Conservation (phyloP, 2,113 vertebrate genomes). For the Piaya cayana region DNA sequence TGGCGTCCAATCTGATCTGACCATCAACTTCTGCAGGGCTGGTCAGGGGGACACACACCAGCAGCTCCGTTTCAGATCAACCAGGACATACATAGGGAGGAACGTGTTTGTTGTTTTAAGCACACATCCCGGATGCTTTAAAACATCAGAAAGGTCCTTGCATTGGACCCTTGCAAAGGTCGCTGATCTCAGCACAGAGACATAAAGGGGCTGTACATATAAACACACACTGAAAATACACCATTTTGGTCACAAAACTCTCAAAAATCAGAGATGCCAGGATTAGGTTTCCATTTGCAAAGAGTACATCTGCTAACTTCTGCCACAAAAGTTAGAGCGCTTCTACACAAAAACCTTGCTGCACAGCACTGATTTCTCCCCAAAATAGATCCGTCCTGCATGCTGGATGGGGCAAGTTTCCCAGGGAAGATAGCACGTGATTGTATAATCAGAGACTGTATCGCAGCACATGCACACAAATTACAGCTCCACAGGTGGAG, state of each 20-base stretch:
- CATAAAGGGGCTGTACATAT: neutral
- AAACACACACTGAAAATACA: neutral
- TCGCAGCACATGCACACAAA: neutral
- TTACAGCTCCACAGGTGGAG: neutral
- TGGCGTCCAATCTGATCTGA: rapidly evolving
- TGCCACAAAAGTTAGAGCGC: neutral
- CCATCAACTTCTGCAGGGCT: neutral
- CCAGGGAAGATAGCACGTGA: neutral
- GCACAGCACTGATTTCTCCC: neutral
- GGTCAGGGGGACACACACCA: neutral
- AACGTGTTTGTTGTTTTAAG: neutral
- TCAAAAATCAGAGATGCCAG: constrained; percentile 20
- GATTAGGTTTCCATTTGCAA: neutral
- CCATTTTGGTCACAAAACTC: neutral
- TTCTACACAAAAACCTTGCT: neutral
- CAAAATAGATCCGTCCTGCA: neutral
- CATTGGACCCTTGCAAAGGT: neutral
- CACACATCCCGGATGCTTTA: neutral
- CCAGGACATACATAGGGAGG: neutral
- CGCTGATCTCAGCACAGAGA: neutral
- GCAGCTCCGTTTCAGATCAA: rapidly evolving
- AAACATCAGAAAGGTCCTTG: neutral
- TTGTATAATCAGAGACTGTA: neutral
- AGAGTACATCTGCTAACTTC: neutral
- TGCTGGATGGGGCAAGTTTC: neutral